phyloP scores from a whole-genome alignment of 1,140 invertebrate species.

The Andricus grossulariae region DNA sequence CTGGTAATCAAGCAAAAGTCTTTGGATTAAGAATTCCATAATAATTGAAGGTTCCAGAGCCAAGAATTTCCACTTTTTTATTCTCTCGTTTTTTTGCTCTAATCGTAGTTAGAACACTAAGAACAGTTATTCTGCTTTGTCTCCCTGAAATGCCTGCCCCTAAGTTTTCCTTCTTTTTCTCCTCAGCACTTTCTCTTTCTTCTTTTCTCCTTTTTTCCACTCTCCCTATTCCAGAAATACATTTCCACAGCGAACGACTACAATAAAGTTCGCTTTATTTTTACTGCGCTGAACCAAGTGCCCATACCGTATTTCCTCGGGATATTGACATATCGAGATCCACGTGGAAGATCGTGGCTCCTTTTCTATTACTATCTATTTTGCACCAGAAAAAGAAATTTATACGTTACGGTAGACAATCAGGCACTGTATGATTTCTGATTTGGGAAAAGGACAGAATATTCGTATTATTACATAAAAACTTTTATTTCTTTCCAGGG shows the following conservation, averaged over 20 bases:
- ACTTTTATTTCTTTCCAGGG: no score
- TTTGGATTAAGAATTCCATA: constrained; percentile 64
- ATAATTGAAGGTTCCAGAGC: constrained; percentile 31
- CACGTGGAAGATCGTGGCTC: constrained; percentile 35
- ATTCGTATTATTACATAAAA: no score
- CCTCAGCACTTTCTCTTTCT: constrained; percentile 37
- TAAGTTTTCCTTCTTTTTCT: constrained; percentile 9
- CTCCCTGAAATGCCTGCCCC: neutral
- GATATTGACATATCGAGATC: constrained; percentile 67
- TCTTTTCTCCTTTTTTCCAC: constrained; percentile 32
- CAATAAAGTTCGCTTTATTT: constrained; percentile 71
- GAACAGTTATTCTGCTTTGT: constrained; percentile 11
- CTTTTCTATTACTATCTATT: constrained; percentile 34
- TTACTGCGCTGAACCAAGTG: constrained; percentile 64
- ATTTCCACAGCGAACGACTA: constrained; percentile 55
- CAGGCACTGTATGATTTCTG: no score
- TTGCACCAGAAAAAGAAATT: no score
- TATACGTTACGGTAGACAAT: no score
- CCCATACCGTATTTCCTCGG: constrained; percentile 60
- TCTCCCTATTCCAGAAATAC: constrained; percentile 54
- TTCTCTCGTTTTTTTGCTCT: neutral
- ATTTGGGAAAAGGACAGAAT: no score
- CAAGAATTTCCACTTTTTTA: neutral
- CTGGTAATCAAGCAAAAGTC: constrained; percentile 55
- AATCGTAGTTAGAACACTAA: constrained; percentile 2